Evolutionary conservation across 2,888 invertebrate species (phyloP).

Genomic region (Hypolimnas misippus): DNA sequence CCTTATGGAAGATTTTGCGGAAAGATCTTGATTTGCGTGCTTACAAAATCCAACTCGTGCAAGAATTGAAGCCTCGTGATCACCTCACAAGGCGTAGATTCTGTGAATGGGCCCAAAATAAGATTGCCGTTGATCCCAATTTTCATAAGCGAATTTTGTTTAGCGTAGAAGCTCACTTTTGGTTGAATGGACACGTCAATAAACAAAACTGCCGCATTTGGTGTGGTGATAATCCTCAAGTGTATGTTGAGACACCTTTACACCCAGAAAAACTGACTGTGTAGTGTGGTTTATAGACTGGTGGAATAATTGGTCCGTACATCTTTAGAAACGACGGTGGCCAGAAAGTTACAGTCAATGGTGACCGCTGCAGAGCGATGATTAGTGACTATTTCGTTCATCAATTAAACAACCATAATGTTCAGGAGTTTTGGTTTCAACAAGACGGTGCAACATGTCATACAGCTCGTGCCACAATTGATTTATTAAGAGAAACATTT

Average conservation of each 20-base stretch:
- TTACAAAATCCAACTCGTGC: too few relatives aligned
- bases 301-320: conserved; percentile 55
- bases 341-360: conserved; percentile 50
- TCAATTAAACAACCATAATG: conserved; percentile 43
- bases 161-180: conserved; percentile 49
- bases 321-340: conserved; percentile 55
- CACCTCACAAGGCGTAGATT: conserved; percentile 39
- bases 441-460: conserved; percentile 44
- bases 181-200: conserved; percentile 55
- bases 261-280: conserved; percentile 55
- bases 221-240: conserved; percentile 40
- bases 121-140: conserved; percentile 41
- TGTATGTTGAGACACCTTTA: conserved; percentile 50
- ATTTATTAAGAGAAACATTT: conserved; percentile 46
- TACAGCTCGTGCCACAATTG: conserved; percentile 48
- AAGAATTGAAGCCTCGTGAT: too few relatives aligned
- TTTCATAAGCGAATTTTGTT: conserved; percentile 43
- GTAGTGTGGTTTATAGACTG: conserved; percentile 52
- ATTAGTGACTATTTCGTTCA: conserved; percentile 47
- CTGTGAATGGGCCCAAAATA: conserved; percentile 45
- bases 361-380: conserved; percentile 50
- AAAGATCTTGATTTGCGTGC: too few relatives aligned
- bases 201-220: conserved; percentile 45
- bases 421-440: conserved; percentile 44
- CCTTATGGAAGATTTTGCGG: too few relatives aligned